Evolutionary conservation across 2,797 vertebrate species (phyloP), one percentile per base, ranked within the genome.

Genomic region (Alcedo quadribrachys): DNA sequence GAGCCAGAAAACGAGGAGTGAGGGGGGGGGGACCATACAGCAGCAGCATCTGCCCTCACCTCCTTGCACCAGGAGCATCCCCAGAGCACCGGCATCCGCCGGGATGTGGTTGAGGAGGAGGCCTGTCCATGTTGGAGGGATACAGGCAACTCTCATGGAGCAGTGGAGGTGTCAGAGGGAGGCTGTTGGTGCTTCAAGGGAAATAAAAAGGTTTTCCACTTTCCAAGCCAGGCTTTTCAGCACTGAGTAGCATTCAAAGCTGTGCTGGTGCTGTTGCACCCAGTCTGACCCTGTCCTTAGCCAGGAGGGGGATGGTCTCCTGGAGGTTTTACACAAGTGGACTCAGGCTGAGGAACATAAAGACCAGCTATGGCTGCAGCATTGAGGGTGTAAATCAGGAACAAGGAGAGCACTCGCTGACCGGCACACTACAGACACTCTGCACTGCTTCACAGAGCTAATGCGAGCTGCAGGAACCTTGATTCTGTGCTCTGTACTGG

Each of bases 21-120:
- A 78, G 62, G 15, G 25, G 55, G 68, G 32, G 55, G 68, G 27
- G 89, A 81, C 50, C 1, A 8, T n/a, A 46, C 6, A n/a, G 73
- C 43, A 75, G 70, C 71, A 32, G 37, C 86, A 62, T 45, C 60
- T 54, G 45, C 71, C 88, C 84, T 90, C 65, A 50, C 18, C 81
- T 90, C 71, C 75, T 43, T 40, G 55, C 71, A 45, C 57, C 35
- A 25, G 58, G 69, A 85, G 20, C 58, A 89, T 27, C 46, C 60
- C 60, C 0, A 0, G 33, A 63, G 53, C 30, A 58, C 45, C 3
- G 2, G 71, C 60, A 60, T 27, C 40, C 6, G 1, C 27, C 2
- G 1, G 68, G 57, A 46, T 4, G 2, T 1, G 15, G 11, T 1
- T 60, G 32, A 57, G 75, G 27, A 81, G 87, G 30, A 87, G 63